Evolutionary conservation across 2,888 invertebrate genomes (phyloP).

Genomic region (Mimumesa dahlbomi): DNA sequence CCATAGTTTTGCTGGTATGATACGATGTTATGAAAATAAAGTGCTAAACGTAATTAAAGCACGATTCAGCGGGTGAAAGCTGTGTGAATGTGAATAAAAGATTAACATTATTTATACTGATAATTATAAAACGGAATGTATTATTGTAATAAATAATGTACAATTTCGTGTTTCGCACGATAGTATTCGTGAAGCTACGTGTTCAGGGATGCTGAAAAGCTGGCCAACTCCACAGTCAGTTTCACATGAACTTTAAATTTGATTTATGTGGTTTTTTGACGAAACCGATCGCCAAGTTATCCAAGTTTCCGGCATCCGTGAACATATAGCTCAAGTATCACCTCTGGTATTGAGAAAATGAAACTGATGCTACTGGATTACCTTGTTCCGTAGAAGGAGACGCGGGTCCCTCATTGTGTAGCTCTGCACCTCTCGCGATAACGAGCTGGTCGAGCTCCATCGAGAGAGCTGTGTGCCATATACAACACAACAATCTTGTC

Average conservation of each 20-base stretch:
- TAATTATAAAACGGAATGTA: too few species aligned
- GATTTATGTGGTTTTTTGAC: too few species aligned
- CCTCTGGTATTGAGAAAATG: conserved; percentile 31
- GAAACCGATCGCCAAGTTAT: too few species aligned
- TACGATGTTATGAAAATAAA: conserved; percentile 13
- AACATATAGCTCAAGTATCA: too few species aligned
- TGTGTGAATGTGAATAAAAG: too few species aligned
- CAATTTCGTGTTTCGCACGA: conserved; percentile 19
- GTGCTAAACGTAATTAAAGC: conserved; percentile 34
- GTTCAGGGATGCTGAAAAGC: too few species aligned
- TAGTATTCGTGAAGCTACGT: conserved; percentile 46
- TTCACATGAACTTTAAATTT: too few species aligned
- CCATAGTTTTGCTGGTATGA: conserved; percentile 46
- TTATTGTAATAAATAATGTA: conserved; percentile 16
- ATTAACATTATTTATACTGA: too few species aligned
- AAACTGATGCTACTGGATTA: conserved; percentile 66
- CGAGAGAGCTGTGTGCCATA: conserved; percentile 83
- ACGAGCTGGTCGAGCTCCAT: conserved; percentile 85
- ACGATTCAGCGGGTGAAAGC: conserved; percentile 38
- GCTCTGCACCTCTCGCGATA: conserved; percentile 84
- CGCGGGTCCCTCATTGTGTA: conserved; percentile 82
- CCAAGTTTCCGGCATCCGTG: too few species aligned
- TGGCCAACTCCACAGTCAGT: too few species aligned
- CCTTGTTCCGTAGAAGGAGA: conserved; percentile 78
- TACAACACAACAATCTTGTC: conserved; percentile 80